phyloP scores from a whole-genome alignment of 2,888 invertebrate species.

The Polyommatus iphigenia region DNA sequence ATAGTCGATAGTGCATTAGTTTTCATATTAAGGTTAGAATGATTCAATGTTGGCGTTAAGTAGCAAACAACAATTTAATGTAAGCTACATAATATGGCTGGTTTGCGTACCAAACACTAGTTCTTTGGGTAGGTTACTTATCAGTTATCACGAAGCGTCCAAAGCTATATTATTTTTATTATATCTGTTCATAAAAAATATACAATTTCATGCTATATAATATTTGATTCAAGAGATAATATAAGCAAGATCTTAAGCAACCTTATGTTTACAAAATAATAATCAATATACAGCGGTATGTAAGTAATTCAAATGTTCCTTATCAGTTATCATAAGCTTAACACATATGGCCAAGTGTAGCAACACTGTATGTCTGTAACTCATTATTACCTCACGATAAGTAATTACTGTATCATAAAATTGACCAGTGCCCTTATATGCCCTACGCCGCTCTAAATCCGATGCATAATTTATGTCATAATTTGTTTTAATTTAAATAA shows the following conservation, averaged over 20 bases:
- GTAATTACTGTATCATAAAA: slow-evolving; percentile 18
- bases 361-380: slow-evolving; percentile 15
- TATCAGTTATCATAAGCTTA: slow-evolving; percentile 20
- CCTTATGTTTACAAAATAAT: not conserved
- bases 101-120: too few relatives aligned
- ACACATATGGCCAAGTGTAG: slow-evolving; percentile 8
- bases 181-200: too few relatives aligned
- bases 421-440: slow-evolving; percentile 7
- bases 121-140: too few relatives aligned
- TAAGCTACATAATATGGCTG: too few relatives aligned
- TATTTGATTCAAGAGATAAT: not conserved
- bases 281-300: not conserved
- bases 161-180: too few relatives aligned
- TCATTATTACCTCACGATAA: slow-evolving; percentile 20
- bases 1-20: not conserved
- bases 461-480: slow-evolving; percentile 16
- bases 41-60: not conserved
- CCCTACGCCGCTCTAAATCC: not conserved
- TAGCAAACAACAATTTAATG: not conserved
- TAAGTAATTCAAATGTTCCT: slow-evolving; percentile 4
- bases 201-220: too few relatives aligned
- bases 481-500: slow-evolving; percentile 19
- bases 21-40: not conserved
- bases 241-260: not conserved
- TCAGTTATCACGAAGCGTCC: too few relatives aligned